Conservation (phyloP, 2,113 vertebrate genomes). For the Myotis davidii region DNA sequence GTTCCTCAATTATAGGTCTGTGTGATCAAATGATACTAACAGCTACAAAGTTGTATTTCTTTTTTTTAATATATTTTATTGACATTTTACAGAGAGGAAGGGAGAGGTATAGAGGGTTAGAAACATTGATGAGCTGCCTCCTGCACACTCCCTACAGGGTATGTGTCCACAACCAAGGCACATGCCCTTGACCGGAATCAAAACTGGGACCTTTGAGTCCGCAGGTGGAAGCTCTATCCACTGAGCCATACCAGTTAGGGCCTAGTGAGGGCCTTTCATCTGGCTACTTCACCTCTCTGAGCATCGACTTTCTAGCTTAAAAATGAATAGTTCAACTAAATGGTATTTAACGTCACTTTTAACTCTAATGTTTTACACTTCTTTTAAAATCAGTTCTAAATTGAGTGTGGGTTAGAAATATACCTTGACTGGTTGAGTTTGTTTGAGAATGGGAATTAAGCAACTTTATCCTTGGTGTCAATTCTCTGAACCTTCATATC, state of each 20-base stretch:
- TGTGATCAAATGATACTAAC: conserved; percentile 23
- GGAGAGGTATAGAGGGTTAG: too few species aligned
- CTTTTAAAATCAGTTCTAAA: background rate
- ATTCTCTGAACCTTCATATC: conserved; percentile 34
- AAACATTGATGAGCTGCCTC: too few species aligned
- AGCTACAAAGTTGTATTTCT: conserved; percentile 1
- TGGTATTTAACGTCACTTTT: background rate
- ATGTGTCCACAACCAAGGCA: too few species aligned
- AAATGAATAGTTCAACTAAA: background rate
- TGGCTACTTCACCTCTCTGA: background rate
- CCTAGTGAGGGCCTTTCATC: background rate
- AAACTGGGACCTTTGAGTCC: too few species aligned
- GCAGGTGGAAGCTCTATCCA: too few species aligned
- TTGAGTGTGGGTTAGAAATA: background rate
- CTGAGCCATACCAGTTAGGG: too few species aligned
- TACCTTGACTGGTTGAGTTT: background rate
- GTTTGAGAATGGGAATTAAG: background rate
- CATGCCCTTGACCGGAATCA: too few species aligned
- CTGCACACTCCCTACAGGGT: too few species aligned
- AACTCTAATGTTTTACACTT: background rate
- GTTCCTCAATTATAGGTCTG: background rate
- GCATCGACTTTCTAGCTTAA: background rate
- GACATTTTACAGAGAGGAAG: too few species aligned
- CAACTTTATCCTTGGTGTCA: background rate
- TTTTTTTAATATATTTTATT: background rate